Percentiles rank a stretch among this genome's conserved stretches.
Evolutionary conservation across 2,888 invertebrate species (phyloP).

Genomic region (Oasisia sp.): DNA sequence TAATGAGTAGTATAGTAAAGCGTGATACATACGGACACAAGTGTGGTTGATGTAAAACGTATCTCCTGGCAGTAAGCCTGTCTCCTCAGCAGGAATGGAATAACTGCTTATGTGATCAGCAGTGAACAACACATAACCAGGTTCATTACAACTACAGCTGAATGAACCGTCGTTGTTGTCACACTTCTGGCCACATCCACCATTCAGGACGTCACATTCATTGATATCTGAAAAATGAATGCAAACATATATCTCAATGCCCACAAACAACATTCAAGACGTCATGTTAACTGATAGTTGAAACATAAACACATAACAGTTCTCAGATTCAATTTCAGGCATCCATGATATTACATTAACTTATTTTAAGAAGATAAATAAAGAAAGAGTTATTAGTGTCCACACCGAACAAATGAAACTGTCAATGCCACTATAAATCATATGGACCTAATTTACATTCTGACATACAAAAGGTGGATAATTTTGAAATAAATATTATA

Average conservation of each 20-base stretch:
- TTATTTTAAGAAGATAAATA: constrained; percentile 37
- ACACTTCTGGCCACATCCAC: constrained; percentile 76
- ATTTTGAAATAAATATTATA: constrained; percentile 24
- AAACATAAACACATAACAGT: constrained; percentile 26
- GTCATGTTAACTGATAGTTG: constrained; percentile 42
- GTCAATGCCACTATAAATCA: neutral
- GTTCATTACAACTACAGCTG: constrained; percentile 86
- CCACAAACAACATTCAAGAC: constrained; percentile 37
- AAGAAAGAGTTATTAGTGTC: neutral
- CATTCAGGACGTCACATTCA: constrained; percentile 42
- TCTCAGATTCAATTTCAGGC: too few relatives aligned
- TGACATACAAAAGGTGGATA: neutral
- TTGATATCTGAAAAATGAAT: constrained; percentile 40
- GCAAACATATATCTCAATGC: neutral
- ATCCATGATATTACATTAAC: constrained; percentile 37
- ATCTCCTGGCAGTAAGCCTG: neutral
- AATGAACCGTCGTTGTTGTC: constrained; percentile 84
- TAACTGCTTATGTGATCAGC: constrained; percentile 79
- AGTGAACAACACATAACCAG: constrained; percentile 85
- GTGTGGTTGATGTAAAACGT: neutral
- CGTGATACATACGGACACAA: neutral
- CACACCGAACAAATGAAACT: too few relatives aligned
- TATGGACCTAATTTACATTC: neutral
- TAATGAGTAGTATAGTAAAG: neutral
- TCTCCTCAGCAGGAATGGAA: neutral